Percentiles rank a stretch among this genome's conserved stretches.
Evolutionary conservation across 2,888 invertebrate genomes (phyloP).

Genomic region (Nomada ferruginata): DNA sequence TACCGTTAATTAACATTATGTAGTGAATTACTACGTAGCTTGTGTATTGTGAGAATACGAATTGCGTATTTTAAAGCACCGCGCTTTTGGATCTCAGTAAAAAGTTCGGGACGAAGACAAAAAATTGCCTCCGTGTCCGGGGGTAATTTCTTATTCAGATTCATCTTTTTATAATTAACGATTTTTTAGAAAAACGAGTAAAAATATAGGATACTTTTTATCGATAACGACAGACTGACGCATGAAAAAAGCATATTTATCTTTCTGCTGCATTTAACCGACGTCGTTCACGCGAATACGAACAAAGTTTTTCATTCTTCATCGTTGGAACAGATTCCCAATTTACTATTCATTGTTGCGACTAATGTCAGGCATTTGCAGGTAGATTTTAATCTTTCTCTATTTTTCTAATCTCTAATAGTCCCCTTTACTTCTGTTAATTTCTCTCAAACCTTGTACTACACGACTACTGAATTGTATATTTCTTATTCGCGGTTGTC

Average conservation of each 20-base stretch:
- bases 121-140: constrained; percentile 12
- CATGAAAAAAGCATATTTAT: constrained; percentile 30
- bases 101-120: constrained; percentile 30
- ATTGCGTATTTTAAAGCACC: constrained; percentile 34
- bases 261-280: constrained; percentile 48
- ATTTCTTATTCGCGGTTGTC: constrained; percentile 29
- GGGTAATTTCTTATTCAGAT: constrained; percentile 29
- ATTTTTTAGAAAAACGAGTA: constrained; percentile 35
- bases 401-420: constrained; percentile 39
- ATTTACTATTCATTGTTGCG: constrained; percentile 62
- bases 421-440: constrained; percentile 21
- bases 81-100: constrained; percentile 66
- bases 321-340: constrained; percentile 22
- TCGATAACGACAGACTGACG: constrained; percentile 54
- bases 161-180: constrained; percentile 29
- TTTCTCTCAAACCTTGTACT: constrained; percentile 15
- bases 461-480: constrained; percentile 20
- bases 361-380: constrained; percentile 78
- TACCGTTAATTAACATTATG: constrained; percentile 41
- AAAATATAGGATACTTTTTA: constrained; percentile 37
- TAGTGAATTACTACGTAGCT: constrained; percentile 54
- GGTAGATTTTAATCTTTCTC: constrained; percentile 75
- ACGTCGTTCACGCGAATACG: constrained; percentile 18
- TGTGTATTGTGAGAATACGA: constrained; percentile 32
- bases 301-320: constrained; percentile 34